Evolutionary conservation across 2,888 invertebrate species (phyloP), one percentile per base, ranked within the genome.

Genomic region (Lepidochrysops patricia): DNA sequence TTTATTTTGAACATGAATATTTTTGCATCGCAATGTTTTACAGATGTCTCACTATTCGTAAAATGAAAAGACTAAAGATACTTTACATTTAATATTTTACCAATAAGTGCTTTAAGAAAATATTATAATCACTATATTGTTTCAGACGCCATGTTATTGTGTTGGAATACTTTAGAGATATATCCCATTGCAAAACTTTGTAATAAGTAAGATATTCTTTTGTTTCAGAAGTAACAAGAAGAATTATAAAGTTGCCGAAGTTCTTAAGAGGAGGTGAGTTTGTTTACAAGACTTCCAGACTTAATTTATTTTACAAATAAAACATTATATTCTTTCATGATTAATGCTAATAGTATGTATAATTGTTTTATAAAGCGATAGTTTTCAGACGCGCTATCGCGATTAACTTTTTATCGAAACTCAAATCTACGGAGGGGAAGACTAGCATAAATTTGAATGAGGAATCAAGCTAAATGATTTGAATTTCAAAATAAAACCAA

Each of bases 191-290:
- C 19, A 43, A 19, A 43, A 23, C 43, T 43, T 43, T 43, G 43
- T 43, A 43, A 12, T 43, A 15, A 43, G 4, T 43, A 19, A 19
- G 7, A 19, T 9, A 37, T 66, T 57, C 67, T 64, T 67, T 72
- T 72, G 67, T 77, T 77, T 56, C 79, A 80, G 79, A 65, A 63
- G 60, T 65, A 9, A 74, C 75, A 9, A 63, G 66, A 57, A 59
- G 68, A 58, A 73, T 71, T 64, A 69, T 74, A 58, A 77, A 72
- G 68, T 64, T 75, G 48, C 68, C 69, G 12, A 73, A 74, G 64
- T 73, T 76, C 62, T 67, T 75, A 61, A 66, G 73, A 0, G 70
- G 75, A 67, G 76, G 80, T 80, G 67, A 71, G 67, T 61, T 54
- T 13, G 9, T 23, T 9, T 43, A 43, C n/a, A 43, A 23, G 9